Conservation (phyloP, 2,113 vertebrate genomes). For the Micronycteris hirsuta region DNA sequence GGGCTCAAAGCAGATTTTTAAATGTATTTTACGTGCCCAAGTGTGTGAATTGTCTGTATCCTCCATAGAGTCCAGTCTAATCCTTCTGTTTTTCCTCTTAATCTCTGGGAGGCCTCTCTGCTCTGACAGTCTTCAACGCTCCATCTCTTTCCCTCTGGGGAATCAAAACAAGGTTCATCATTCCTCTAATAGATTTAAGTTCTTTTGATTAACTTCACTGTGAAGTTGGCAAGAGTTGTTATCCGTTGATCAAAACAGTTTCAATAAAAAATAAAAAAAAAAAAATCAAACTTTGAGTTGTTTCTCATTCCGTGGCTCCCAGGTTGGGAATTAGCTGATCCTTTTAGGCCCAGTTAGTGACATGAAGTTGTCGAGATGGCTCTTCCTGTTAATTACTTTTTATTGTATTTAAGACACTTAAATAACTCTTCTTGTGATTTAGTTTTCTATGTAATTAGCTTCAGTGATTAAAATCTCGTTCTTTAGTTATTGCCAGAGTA, state of each 20-base stretch:
- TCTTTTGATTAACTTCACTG: constrained; percentile 65
- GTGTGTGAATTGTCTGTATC: background rate
- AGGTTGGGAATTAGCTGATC: constrained; percentile 63
- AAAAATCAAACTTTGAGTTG: constrained; percentile 54
- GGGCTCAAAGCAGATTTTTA: background rate
- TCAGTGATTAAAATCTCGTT: constrained; percentile 73
- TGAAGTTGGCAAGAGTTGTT: constrained; percentile 65
- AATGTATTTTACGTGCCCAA: background rate
- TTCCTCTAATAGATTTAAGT: constrained; percentile 47
- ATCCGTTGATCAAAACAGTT: constrained; percentile 70
- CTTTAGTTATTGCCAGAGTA: constrained; percentile 53
- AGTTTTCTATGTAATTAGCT: constrained; percentile 74
- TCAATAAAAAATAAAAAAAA: constrained; percentile 72
- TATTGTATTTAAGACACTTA: constrained; percentile 76
- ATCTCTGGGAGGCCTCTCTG: background rate
- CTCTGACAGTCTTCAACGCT: background rate
- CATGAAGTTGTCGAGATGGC: constrained; percentile 70
- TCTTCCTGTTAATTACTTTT: constrained; percentile 74
- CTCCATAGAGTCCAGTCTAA: background rate
- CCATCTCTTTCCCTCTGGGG: background rate
- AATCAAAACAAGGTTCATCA: constrained; percentile 41
- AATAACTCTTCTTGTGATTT: constrained; percentile 76
- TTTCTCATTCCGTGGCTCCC: constrained; percentile 59
- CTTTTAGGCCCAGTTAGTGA: constrained; percentile 60
- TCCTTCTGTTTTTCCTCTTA: background rate